Conservation (phyloP, 2,113 vertebrate species). For the Crotalus viridis region DNA sequence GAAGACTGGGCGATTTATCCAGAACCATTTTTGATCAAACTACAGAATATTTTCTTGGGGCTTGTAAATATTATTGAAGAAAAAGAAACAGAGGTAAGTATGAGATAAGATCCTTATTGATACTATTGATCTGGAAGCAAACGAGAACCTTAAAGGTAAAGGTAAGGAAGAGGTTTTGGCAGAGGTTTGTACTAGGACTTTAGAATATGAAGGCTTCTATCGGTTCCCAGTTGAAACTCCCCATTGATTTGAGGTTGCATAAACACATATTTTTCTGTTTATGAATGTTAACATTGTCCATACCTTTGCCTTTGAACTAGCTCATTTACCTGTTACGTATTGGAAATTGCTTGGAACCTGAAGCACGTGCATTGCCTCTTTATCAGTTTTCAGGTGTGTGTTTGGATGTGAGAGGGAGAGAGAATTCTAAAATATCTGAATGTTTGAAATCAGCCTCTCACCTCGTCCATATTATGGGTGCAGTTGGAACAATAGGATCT, state of each 20-base stretch:
- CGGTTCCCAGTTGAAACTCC: slow-evolving; percentile 5
- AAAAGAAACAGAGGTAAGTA: slow-evolving; percentile 81
- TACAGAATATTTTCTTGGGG: slow-evolving; percentile 98
- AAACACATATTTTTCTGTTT: not conserved
- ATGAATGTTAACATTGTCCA: slow-evolving; percentile 34
- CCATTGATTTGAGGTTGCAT: slow-evolving; percentile 18
- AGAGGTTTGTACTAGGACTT: not conserved
- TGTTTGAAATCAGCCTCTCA: not conserved
- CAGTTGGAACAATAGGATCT: not conserved
- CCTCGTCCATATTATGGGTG: not conserved
- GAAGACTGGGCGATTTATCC: slow-evolving; percentile 98
- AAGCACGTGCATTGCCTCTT: slow-evolving; percentile 33
- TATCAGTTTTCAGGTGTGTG: slow-evolving; percentile 33
- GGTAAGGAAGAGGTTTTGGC: slow-evolving; percentile 11
- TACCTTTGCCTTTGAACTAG: slow-evolving; percentile 31
- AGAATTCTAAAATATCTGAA: slow-evolving; percentile 27
- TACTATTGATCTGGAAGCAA: slow-evolving; percentile 23
- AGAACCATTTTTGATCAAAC: slow-evolving; percentile 97
- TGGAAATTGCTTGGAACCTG: slow-evolving; percentile 15
- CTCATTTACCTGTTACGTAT: slow-evolving; percentile 27
- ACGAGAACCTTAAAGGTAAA: slow-evolving; percentile 4
- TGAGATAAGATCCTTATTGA: slow-evolving; percentile 12
- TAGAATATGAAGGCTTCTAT: slow-evolving; percentile 3
- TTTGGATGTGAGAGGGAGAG: slow-evolving; percentile 13
- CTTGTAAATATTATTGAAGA: slow-evolving; percentile 92